Conservation (phyloP, 2,113 vertebrate genomes). For the Gambusia affinis region DNA sequence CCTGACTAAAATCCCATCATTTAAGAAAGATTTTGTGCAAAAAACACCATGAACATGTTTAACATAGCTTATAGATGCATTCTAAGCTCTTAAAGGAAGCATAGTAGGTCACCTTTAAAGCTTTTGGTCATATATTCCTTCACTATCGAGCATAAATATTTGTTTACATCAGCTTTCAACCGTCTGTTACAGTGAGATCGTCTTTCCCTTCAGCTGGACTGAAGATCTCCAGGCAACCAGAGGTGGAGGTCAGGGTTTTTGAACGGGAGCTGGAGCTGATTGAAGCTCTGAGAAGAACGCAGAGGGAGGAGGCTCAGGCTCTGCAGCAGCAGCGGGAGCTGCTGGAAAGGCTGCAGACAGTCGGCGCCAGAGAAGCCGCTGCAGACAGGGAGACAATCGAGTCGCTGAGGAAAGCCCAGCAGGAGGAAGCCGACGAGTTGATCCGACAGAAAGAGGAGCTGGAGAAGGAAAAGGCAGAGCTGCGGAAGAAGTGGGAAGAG, state of each 20-base stretch:
- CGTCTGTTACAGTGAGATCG: not conserved
- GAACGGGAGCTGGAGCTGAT: constrained; percentile 68
- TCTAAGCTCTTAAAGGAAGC: no score
- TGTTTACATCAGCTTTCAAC: not conserved
- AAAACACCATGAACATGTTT: no score
- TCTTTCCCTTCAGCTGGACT: not conserved
- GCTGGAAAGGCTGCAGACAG: constrained; percentile 55
- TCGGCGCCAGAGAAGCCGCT: constrained; percentile 61
- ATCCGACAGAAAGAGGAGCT: constrained; percentile 61
- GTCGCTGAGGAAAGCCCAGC: constrained; percentile 66
- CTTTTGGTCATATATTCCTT: not conserved
- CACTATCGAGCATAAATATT: not conserved
- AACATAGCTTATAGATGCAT: no score
- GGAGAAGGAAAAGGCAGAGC: constrained; percentile 52
- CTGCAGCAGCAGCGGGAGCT: constrained; percentile 73
- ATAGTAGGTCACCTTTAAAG: not conserved
- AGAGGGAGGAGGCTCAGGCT: constrained; percentile 70
- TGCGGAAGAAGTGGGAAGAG: constrained; percentile 61
- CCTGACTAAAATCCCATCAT: no score
- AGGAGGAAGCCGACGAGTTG: constrained; percentile 66
- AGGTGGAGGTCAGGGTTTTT: constrained; percentile 37
- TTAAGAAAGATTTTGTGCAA: no score
- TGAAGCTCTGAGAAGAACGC: constrained; percentile 71
- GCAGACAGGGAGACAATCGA: constrained; percentile 65
- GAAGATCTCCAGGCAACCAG: constrained; percentile 1